These are phyloP conservation scores for Passerculus sandwichensis DNA, from an alignment of 2,797 vertebrate species.

Conservation along the genomic window DNA sequence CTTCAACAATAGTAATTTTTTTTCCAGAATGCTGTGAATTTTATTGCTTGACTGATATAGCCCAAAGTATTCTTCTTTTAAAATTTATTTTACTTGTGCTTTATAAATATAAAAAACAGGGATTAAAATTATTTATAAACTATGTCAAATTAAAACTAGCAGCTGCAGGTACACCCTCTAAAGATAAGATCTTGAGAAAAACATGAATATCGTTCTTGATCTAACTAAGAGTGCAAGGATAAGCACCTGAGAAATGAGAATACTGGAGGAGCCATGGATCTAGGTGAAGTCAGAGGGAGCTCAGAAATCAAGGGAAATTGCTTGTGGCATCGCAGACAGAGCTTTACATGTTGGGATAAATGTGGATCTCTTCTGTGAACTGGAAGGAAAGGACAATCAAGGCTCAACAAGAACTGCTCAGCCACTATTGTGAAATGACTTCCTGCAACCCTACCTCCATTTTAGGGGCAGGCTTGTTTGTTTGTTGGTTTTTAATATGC, in stretches of 20 bases:
- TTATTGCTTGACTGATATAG: not conserved
- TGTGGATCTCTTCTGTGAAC: not conserved
- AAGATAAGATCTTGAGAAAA: not conserved
- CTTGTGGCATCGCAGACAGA: not conserved
- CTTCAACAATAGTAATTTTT: not conserved
- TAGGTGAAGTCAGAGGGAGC: not conserved
- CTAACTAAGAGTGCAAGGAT: not conserved
- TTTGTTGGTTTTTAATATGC: not conserved
- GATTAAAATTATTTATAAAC: not conserved
- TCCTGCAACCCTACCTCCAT: not conserved
- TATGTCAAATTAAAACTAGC: not conserved
- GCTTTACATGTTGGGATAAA: not conserved
- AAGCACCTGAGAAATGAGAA: not conserved
- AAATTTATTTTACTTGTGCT: not conserved
- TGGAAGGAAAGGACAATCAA: not conserved
- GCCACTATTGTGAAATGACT: not conserved
- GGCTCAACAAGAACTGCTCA: not conserved
- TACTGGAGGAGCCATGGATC: not conserved
- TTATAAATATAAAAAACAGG: not conserved
- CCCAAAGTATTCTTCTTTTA: rapidly evolving
- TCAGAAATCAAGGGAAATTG: not conserved
- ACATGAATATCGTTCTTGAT: not conserved
- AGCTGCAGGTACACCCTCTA: not conserved
- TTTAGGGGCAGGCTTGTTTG: not conserved
- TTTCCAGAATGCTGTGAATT: not conserved